Evolutionary conservation across 92 coral and sea anemone species (phyloP).

Genomic region (Meandrina meandrites): DNA sequence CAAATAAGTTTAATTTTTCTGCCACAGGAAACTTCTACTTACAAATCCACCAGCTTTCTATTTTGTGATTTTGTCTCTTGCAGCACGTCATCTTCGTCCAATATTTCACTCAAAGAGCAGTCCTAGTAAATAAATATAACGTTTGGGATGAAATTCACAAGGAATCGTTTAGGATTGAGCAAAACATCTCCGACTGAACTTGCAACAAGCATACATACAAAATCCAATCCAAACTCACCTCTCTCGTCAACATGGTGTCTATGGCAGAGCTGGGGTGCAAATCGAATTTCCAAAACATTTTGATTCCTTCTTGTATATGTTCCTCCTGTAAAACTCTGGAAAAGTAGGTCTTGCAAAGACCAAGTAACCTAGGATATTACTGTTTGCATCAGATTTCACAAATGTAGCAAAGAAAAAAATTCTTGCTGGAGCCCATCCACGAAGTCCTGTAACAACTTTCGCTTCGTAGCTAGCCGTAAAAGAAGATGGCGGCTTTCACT

Average conservation of each 20-base stretch:
- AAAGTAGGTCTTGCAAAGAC: constrained; percentile 32
- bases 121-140: constrained; percentile 54
- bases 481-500: constrained; percentile 30
- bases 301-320: constrained; percentile 49
- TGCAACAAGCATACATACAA: constrained; percentile 10
- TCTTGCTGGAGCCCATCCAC: constrained; percentile 38
- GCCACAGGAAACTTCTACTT: constrained; percentile 46
- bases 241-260: constrained; percentile 91
- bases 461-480: constrained; percentile 12
- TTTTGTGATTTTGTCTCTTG: constrained; percentile 99
- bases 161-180: constrained; percentile 6
- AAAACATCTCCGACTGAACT: background rate
- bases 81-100: constrained; percentile 98
- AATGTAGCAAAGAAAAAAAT: constrained; percentile 7
- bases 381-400: constrained; percentile 25
- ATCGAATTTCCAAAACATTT: constrained; percentile 99
- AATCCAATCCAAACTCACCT: constrained; percentile 59
- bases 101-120: constrained; percentile 87
- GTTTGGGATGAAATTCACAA: background rate
- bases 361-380: constrained; percentile 17
- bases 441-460: constrained; percentile 14
- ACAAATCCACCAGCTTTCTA: constrained; percentile 96
- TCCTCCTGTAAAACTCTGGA: constrained; percentile 3
- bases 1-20: background rate
- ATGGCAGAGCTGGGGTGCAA: constrained; percentile 94